These are phyloP conservation scores for Melanotaenia parkinsoni DNA, from an alignment of 2,797 vertebrate species.

Conservation along the genomic window DNA sequence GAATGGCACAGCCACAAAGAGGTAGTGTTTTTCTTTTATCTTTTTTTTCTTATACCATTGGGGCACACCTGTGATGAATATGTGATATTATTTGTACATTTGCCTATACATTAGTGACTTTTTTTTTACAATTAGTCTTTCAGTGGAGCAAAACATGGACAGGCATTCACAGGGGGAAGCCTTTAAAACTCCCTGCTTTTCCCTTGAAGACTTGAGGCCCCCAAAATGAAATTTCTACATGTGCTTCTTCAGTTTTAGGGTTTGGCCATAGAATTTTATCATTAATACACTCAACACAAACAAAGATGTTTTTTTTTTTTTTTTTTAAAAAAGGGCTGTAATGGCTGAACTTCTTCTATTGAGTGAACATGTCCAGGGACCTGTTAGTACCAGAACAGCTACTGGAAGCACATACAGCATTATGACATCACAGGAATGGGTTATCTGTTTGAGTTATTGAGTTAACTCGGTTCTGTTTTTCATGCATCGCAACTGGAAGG, in stretches of 20 bases:
- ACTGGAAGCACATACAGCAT: background rate
- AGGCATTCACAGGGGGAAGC: slow-evolving; percentile 8
- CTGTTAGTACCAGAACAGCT: slow-evolving; percentile 1
- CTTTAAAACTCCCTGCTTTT: slow-evolving; percentile 13
- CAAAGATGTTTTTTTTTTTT: background rate
- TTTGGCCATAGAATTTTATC: background rate
- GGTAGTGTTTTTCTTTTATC: slow-evolving; percentile 2
- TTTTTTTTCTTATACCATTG: background rate
- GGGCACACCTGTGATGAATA: background rate
- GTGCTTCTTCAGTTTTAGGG: slow-evolving; percentile 15
- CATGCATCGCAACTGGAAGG: background rate
- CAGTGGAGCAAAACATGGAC: slow-evolving; percentile 29
- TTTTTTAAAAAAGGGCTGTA: background rate
- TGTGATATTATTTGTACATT: slow-evolving; percentile 1
- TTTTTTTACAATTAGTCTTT: slow-evolving; percentile 18
- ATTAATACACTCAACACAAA: background rate
- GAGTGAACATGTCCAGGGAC: background rate
- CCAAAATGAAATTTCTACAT: slow-evolving; percentile 13
- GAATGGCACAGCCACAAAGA: slow-evolving; percentile 25
- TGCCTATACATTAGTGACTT: slow-evolving; percentile 2
- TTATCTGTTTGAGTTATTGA: background rate
- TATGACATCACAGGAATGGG: background rate
- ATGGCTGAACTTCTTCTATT: background rate
- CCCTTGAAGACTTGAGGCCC: slow-evolving; percentile 22
- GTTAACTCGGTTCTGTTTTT: slow-evolving; percentile 1